These are phyloP conservation scores for Alligator mississippiensis DNA, from an alignment of 2,113 vertebrate genomes.

Conservation along the genomic window DNA sequence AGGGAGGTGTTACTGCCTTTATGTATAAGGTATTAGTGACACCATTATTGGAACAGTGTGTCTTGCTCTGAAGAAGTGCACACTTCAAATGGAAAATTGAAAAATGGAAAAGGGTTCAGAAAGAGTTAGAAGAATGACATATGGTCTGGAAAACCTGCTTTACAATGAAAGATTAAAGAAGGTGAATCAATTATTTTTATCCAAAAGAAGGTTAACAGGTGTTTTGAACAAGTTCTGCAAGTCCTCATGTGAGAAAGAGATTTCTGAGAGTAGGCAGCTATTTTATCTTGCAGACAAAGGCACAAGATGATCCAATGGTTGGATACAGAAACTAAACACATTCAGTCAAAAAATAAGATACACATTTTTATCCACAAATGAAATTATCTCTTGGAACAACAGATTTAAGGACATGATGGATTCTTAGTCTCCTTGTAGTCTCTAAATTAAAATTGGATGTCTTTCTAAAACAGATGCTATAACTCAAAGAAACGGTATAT, in stretches of 20 bases:
- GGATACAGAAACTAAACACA: background rate
- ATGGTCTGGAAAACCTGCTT: background rate
- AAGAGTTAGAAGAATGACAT: background rate
- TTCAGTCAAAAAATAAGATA: background rate
- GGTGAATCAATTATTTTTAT: background rate
- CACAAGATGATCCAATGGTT: background rate
- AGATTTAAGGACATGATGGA: background rate
- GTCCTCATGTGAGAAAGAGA: background rate
- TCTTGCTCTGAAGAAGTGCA: background rate
- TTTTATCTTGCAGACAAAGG: background rate
- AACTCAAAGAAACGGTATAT: background rate
- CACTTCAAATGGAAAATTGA: background rate
- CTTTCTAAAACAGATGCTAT: background rate
- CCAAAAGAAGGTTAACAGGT: background rate
- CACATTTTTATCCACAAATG: background rate
- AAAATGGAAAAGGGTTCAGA: background rate
- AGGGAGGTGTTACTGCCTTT: background rate
- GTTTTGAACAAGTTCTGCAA: background rate
- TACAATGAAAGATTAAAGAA: background rate
- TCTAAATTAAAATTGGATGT: background rate
- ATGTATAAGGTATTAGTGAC: background rate
- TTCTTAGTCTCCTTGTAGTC: background rate
- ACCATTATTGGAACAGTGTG: background rate
- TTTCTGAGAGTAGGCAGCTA: background rate
- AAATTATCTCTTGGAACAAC: background rate